phyloP scores from a whole-genome alignment of 2,888 invertebrate genomes.

The Lepidonotus clava region DNA sequence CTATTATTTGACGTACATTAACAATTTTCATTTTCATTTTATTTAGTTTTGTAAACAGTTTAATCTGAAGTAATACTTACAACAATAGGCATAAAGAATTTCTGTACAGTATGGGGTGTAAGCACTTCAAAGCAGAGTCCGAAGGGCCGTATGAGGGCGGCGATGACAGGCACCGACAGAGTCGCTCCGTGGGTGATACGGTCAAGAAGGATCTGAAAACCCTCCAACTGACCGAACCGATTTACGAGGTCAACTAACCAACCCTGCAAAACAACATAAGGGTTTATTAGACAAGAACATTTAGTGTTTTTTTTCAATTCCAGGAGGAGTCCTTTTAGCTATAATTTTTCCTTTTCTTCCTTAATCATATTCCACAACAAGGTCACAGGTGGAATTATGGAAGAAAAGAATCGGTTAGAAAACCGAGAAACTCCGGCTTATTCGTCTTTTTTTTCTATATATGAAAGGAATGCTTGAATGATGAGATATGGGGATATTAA shows the following conservation, averaged over 20 bases:
- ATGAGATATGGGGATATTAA: too few species aligned
- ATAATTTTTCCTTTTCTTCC: too few species aligned
- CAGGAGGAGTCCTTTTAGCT: too few species aligned
- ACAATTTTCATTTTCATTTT: neutral
- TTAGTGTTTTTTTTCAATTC: too few species aligned
- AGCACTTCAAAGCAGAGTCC: slow-evolving; percentile 95
- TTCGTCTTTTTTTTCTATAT: too few species aligned
- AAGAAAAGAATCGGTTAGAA: too few species aligned
- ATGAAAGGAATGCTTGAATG: too few species aligned
- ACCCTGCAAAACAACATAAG: slow-evolving; percentile 83
- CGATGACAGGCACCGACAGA: slow-evolving; percentile 88
- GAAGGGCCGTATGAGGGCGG: slow-evolving; percentile 92
- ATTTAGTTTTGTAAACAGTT: neutral
- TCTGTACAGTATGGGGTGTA: slow-evolving; percentile 93
- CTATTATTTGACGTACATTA: too few species aligned
- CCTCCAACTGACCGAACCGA: slow-evolving; percentile 93
- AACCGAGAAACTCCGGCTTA: too few species aligned
- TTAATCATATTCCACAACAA: too few species aligned
- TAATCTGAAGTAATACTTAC: slow-evolving; percentile 83
- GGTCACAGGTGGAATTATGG: too few species aligned
- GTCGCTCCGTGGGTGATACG: slow-evolving; percentile 82
- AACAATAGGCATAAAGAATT: slow-evolving; percentile 94
- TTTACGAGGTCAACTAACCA: slow-evolving; percentile 98
- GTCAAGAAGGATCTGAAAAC: slow-evolving; percentile 87
- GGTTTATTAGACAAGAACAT: too few species aligned